Base-by-base conservation (phyloP, 2,888 invertebrate species). In the Hoplodrina ambigua region DNA sequence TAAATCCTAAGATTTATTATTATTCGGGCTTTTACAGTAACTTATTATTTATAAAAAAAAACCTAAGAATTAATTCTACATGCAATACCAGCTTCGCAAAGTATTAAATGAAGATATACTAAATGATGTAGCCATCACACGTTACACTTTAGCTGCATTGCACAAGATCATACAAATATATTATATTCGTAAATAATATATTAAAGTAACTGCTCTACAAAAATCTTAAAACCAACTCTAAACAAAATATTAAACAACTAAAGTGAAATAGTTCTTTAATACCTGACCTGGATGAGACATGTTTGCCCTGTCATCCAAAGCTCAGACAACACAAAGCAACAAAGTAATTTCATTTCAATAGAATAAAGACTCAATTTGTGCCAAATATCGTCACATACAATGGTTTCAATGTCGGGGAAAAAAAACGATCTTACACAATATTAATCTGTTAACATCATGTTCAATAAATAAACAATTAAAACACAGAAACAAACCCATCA, bases 31-130 rank as follows among this genome's bases (percentile, higher is more conserved):
- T 25, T 25, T 25, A 25, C 25, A 25, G 25, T 25, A 25, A 25
- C 25, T 25, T 25, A 25, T 25, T 25, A 61, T 41, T 72, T 25
- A 33, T 25, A 4, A 46, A 44, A 60, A 5, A 44, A 44, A 49
- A 20, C n/a, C 7, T 44, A 41, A 58, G 7, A 41, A 59, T 33
- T 69, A 59, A 19, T 37, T 3, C 54, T 55, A 37, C 55, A 58
- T 55, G 33, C 49, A 65, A 74, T 54, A 46, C 55, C 52, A 41
- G 69, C 41, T 69, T 76, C 50, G 50, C 50, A 20, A 56, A 53
- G 25, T 63, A 55, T 49, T 63, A n/a, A 50, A n/a, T 65, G 30
- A 19, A 49, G 11, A 13, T 67, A 37, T 67, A 33, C 17, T 60
- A 50, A 75, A 69, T 50, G 5, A 52, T 19, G 15, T 56, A 58